Base-by-base conservation (phyloP, 1,140 invertebrate species). In the Phenacoccus solenopsis region DNA sequence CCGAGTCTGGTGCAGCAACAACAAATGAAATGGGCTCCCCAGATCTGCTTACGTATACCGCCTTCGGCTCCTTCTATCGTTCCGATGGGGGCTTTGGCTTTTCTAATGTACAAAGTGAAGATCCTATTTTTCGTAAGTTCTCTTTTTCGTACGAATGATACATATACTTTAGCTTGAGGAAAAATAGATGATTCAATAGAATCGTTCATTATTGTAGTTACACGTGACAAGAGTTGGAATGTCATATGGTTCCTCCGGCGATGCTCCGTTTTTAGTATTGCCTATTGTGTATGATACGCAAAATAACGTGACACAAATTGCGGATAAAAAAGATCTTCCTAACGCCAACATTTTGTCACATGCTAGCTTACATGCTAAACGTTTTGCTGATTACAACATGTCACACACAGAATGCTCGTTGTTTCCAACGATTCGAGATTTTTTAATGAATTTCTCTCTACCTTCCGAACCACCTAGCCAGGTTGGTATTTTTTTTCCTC, bases 21-120 rank as follows among this genome's bases (percentile, higher is more conserved):
- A 21, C 86, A 86, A 74, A 78, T 86, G 57, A 88, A 89, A 74
- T 97, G 94, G 93, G 84, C 86, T 22, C 86, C 96, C 27, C 91
- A 94, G 78, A 91, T 91, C 86, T 93, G 93, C 78, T 81, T 97
- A 73, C 86, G 93, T 28, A 90, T 94, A 72, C 93, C 94, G 68
- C 93, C 93, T 20, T 88, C 90, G 35, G 88, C 89, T 0, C 83
- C 87, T 61, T 89, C 88, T 27, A 89, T 95, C 72, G 89, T 93
- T 61, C 91, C 91, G 1, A 87, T 87, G 67, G 93, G 93, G 13
- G 89, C 88, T 78, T 86, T 91, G 13, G 90, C 89, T 16, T 87
- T 96, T 72, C 81, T 94, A 16, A 86, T 92, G 72, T 88, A 88
- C 69, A 86, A 88, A 72, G 88, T 86, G 75, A 94, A 94, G 80